Conservation (phyloP, 2,797 vertebrate species). For the Masticophis lateralis region DNA sequence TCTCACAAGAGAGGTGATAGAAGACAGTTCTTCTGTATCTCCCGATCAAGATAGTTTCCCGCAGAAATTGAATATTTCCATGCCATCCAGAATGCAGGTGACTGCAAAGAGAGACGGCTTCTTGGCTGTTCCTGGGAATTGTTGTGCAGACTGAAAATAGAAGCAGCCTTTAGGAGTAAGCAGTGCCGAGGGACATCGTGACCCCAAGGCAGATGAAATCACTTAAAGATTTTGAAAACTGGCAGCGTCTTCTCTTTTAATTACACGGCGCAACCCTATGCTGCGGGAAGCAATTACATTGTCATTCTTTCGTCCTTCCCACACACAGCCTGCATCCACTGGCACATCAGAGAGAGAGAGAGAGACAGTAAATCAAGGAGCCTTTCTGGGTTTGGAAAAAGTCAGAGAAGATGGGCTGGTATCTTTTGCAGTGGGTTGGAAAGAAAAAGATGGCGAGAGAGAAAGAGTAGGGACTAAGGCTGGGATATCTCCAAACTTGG, state of each 20-base stretch:
- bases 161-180: slow-evolving; percentile 37
- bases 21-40: not conserved
- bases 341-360: slow-evolving; percentile 10
- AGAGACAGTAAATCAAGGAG: slow-evolving; percentile 2
- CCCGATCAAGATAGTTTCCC: too few relatives aligned
- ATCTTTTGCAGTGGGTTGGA: not conserved
- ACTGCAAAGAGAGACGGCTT: not conserved
- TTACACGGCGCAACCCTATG: slow-evolving; percentile 43
- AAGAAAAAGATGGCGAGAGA: too few relatives aligned
- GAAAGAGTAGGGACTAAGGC: not conserved
- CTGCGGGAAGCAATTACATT: slow-evolving; percentile 60
- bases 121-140: slow-evolving; percentile 18
- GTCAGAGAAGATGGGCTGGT: not conserved
- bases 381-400: not conserved
- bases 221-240: slow-evolving; percentile 51
- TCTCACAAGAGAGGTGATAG: not conserved
- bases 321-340: slow-evolving; percentile 27
- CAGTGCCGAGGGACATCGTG: slow-evolving; percentile 32
- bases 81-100: not conserved
- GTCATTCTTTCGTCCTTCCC: slow-evolving; percentile 41
- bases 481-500: not conserved
- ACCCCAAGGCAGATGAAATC: slow-evolving; percentile 55
- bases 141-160: not conserved
- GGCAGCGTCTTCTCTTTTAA: slow-evolving; percentile 50
- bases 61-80: not conserved